Evolutionary conservation across 2,113 vertebrate genomes (phyloP).

Genomic region (Tenrec ecaudatus): DNA sequence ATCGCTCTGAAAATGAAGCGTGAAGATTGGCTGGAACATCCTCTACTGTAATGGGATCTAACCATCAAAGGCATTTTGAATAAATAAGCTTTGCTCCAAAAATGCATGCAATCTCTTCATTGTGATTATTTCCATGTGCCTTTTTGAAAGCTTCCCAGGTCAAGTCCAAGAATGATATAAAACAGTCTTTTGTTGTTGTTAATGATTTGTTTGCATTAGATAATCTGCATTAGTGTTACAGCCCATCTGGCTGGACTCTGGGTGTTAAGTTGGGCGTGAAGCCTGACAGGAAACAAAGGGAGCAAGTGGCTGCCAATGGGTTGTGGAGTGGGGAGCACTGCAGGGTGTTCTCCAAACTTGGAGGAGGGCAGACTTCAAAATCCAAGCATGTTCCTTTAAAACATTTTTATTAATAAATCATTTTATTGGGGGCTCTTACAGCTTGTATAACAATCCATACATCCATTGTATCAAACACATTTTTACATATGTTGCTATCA

Average conservation of each 20-base stretch:
- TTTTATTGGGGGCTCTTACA: no score
- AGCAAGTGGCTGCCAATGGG: background rate
- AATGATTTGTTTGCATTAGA: constrained; percentile 31
- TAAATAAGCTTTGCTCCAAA: constrained; percentile 64
- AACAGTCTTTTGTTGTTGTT: constrained; percentile 6
- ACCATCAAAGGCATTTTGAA: constrained; percentile 56
- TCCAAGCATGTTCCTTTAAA: background rate
- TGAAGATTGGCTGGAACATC: constrained; percentile 35
- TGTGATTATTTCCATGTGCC: constrained; percentile 71
- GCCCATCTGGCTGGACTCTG: constrained; percentile 61
- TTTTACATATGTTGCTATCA: no score
- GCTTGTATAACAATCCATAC: no score
- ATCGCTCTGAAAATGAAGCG: constrained; percentile 48
- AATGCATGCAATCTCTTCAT: constrained; percentile 45
- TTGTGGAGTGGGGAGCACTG: background rate
- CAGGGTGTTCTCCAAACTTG: background rate
- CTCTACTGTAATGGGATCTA: constrained; percentile 29
- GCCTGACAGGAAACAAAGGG: background rate
- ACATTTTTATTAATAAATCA: no score
- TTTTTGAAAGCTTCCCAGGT: constrained; percentile 39
- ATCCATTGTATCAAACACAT: no score
- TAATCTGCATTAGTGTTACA: background rate
- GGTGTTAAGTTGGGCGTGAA: constrained; percentile 10
- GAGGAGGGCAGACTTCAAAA: background rate
- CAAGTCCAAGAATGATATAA: constrained; percentile 54